Conservation (phyloP, 2,113 vertebrate genomes). For the Hydropotes inermis region DNA sequence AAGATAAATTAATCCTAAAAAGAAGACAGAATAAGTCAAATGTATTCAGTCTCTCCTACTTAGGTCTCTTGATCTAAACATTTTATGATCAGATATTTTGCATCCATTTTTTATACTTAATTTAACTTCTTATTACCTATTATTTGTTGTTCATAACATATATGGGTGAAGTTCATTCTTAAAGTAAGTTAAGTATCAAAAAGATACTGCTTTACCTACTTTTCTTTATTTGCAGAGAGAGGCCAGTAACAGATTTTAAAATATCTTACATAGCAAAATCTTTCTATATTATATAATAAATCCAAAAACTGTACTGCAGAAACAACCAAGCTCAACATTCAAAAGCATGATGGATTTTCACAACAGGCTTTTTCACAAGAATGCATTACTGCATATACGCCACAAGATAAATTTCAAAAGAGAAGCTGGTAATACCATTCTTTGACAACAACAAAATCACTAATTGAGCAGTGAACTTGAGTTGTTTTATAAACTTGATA, state of each 20-base stretch:
- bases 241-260: background rate
- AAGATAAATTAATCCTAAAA: background rate
- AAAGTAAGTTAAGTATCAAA: background rate
- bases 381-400: background rate
- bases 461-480: background rate
- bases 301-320: background rate
- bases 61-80: background rate
- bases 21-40: background rate
- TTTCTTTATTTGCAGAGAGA: background rate
- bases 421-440: background rate
- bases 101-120: background rate
- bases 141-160: background rate
- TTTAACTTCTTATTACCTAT: slow-evolving; percentile 13
- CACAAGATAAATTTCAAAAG: background rate
- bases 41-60: background rate
- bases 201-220: background rate
- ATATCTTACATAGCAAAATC: background rate
- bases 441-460: background rate
- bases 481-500: background rate
- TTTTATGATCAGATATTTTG: background rate
- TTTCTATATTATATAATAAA: background rate
- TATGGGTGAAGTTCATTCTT: background rate
- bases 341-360: background rate
- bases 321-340: background rate
- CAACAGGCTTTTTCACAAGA: background rate